phyloP scores from a whole-genome alignment of 1,140 invertebrate species.

The Parasteatoda tepidariorum region DNA sequence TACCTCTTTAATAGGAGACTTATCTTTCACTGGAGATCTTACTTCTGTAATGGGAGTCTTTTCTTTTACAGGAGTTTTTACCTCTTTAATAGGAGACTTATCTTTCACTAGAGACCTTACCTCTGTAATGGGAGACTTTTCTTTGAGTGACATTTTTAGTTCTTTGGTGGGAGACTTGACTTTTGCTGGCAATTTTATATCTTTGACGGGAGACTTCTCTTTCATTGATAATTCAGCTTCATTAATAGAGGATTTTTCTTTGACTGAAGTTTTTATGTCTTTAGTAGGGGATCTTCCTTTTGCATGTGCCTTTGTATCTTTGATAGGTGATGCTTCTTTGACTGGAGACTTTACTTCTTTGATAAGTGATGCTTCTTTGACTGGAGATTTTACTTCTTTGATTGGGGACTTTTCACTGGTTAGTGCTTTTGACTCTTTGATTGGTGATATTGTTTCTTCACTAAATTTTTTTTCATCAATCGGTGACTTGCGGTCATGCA shows the following conservation, averaged over 20 bases:
- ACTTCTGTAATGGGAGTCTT: background rate
- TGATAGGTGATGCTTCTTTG: background rate
- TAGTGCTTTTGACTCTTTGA: background rate
- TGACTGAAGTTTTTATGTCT: background rate
- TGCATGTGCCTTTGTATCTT: background rate
- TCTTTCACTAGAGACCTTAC: background rate
- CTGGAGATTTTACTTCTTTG: constrained; percentile 1
- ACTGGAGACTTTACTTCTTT: background rate
- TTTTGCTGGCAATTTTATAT: too few relatives aligned
- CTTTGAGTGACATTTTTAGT: background rate
- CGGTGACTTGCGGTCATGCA: background rate
- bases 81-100: background rate
- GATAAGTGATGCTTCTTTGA: background rate
- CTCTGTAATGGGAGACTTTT: background rate
- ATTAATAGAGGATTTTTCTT: background rate
- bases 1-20: too few relatives aligned
- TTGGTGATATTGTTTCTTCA: background rate
- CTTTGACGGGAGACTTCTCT: background rate
- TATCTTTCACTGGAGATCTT: background rate
- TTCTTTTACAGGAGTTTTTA: constrained; percentile 4
- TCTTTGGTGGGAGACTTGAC: background rate
- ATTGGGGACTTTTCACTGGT: background rate
- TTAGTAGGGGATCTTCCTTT: background rate
- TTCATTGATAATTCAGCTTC: background rate
- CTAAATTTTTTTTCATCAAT: background rate